A percentile compares a stretch with the other conserved stretches of the same genome.
Evolutionary conservation across 2,888 invertebrate species (phyloP).

Genomic region (Neoitamus cyanurus): DNA sequence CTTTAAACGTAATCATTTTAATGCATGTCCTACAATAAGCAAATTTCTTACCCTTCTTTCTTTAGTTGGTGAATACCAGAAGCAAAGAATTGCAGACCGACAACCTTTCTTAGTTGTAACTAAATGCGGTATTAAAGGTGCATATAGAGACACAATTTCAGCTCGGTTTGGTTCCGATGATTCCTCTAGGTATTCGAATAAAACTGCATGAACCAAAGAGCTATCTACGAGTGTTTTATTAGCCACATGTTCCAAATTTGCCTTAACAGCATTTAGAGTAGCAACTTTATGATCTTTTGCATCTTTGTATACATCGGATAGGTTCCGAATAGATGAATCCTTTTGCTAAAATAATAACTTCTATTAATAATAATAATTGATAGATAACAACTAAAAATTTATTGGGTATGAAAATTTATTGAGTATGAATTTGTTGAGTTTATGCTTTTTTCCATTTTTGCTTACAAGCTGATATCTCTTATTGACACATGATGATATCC

Average conservation of each 20-base stretch:
- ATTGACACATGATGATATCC: no score
- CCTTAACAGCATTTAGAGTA: slow-evolving; percentile 77
- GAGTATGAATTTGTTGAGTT: no score
- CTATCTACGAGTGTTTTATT: slow-evolving; percentile 79
- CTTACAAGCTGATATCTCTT: no score
- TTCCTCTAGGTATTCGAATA: slow-evolving; percentile 82
- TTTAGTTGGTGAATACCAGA: slow-evolving; percentile 88
- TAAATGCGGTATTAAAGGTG: slow-evolving; percentile 74
- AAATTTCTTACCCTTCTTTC: slow-evolving; percentile 76
- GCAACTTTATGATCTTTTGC: slow-evolving; percentile 78
- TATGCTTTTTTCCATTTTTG: no score
- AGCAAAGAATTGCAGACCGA: slow-evolving; percentile 82
- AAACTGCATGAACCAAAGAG: slow-evolving; percentile 81
- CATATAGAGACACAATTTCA: slow-evolving; percentile 81
- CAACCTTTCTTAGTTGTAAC: slow-evolving; percentile 85
- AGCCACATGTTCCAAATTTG: slow-evolving; percentile 76
- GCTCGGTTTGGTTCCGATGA: slow-evolving; percentile 76
- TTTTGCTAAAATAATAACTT: slow-evolving; percentile 69
- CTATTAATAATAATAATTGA: background rate
- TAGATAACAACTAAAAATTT: background rate
- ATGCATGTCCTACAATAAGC: no score
- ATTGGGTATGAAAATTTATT: no score
- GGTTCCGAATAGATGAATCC: slow-evolving; percentile 75
- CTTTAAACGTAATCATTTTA: slow-evolving; percentile 65
- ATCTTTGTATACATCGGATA: slow-evolving; percentile 78